These are phyloP conservation scores for Drosophila navojoa DNA, from an alignment of 1,140 invertebrate species.

Conservation along the genomic window DNA sequence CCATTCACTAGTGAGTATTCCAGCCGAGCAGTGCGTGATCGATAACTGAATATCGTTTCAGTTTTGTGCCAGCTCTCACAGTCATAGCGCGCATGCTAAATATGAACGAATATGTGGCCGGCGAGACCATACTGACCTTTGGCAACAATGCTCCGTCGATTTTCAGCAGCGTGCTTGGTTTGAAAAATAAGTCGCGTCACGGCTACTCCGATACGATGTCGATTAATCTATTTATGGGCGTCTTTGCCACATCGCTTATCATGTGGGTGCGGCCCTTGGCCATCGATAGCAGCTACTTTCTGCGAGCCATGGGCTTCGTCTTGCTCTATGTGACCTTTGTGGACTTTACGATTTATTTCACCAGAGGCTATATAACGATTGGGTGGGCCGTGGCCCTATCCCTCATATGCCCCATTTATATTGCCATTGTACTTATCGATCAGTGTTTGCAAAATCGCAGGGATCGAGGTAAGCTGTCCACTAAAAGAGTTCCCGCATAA, in stretches of 20 bases:
- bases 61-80: conserved; percentile 89
- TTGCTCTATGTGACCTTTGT: conserved; percentile 27
- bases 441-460: conserved; percentile 21
- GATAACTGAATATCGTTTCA: conserved; percentile 82
- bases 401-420: conserved; percentile 20
- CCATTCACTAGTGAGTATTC: conserved; percentile 35
- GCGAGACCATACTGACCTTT: conserved; percentile 90
- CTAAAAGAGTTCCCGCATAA: not conserved
- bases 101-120: conserved; percentile 90
- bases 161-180: conserved; percentile 85
- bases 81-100: conserved; percentile 87
- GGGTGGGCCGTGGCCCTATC: not conserved
- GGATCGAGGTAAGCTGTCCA: not conserved
- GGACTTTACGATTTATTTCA: conserved; percentile 25
- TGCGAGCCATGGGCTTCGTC: conserved; percentile 31
- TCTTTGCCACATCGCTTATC: conserved; percentile 10
- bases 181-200: conserved; percentile 12
- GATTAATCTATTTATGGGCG: conserved; percentile 6
- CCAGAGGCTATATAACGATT: not conserved
- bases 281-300: conserved; percentile 29
- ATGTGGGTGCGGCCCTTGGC: conserved; percentile 35
- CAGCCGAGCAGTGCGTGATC: too few relatives aligned
- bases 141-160: conserved; percentile 92
- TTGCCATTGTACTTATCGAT: conserved; percentile 24
- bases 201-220: conserved; percentile 37